These are phyloP conservation scores for Misgurnus mizolepis DNA, from an alignment of 2,113 vertebrate genomes.

Conservation along the genomic window DNA sequence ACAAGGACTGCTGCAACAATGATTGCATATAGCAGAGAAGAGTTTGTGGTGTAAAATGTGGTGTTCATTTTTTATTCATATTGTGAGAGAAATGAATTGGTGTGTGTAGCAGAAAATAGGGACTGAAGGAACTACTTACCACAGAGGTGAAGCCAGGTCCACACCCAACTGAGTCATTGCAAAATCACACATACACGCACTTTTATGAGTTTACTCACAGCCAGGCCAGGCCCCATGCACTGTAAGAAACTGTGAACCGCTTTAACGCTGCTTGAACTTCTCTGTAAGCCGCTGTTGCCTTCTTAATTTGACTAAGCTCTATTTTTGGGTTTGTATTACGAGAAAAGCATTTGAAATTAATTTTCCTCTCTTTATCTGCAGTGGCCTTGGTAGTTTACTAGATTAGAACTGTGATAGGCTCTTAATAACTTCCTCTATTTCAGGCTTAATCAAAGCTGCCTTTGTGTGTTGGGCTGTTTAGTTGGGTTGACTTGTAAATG, in stretches of 20 bases:
- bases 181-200: not conserved
- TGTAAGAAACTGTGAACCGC: not conserved
- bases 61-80: not conserved
- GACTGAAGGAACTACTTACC: constrained; percentile 14
- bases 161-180: constrained; percentile 54
- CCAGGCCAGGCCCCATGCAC: not conserved
- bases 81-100: not conserved
- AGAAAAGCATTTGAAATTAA: not conserved
- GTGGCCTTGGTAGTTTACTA: constrained; percentile 24
- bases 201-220: not conserved
- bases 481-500: not conserved
- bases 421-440: constrained; percentile 37
- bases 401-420: constrained; percentile 32
- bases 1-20: not conserved
- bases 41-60: not conserved
- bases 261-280: constrained; percentile 7
- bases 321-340: not conserved
- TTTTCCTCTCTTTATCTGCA: constrained; percentile 19
- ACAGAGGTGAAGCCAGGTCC: constrained; percentile 14
- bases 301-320: not conserved
- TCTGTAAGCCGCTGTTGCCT: not conserved
- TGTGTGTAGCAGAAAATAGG: not conserved
- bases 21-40: not conserved
- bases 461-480: not conserved
- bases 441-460: not conserved